These are phyloP conservation scores for Anadara kagoshimensis DNA, from an alignment of 1,140 invertebrate species.

Conservation along the genomic window DNA sequence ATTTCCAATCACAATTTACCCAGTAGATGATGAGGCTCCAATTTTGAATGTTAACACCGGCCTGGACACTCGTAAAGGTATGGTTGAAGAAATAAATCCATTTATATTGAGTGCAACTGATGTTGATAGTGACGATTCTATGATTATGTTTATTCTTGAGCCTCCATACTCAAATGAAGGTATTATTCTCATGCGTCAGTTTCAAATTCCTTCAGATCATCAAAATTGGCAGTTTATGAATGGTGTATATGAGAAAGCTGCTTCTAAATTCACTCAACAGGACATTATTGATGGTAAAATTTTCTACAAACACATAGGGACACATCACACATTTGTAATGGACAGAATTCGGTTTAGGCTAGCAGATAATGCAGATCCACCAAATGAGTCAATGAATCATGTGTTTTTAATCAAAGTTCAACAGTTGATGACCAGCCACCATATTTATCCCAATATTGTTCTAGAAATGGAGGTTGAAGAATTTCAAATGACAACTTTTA, in stretches of 20 bases:
- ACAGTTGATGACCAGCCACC: conserved; percentile 73
- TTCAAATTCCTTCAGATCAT: conserved; percentile 61
- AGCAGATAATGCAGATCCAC: conserved; percentile 66
- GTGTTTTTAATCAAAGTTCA: conserved; percentile 69
- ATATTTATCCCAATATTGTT: conserved; percentile 58
- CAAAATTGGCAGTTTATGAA: conserved; percentile 66
- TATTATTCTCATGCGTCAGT: conserved; percentile 66
- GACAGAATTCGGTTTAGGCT: conserved; percentile 69
- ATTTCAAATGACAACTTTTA: conserved; percentile 67
- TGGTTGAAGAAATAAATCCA: conserved; percentile 65
- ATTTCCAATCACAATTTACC: conserved; percentile 73
- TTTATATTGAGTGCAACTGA: conserved; percentile 73
- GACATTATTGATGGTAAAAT: conserved; percentile 72
- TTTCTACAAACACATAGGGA: conserved; percentile 71
- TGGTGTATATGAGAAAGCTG: conserved; percentile 68
- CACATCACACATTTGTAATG: conserved; percentile 55
- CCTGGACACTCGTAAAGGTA: conserved; percentile 66
- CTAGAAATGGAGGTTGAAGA: conserved; percentile 71
- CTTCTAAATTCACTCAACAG: conserved; percentile 67
- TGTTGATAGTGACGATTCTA: conserved; percentile 73
- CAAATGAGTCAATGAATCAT: conserved; percentile 69
- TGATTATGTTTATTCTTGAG: conserved; percentile 65
- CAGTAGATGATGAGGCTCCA: conserved; percentile 74
- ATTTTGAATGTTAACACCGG: conserved; percentile 73
- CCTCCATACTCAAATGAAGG: conserved; percentile 65